Evolutionary conservation across 1,140 invertebrate genomes (phyloP).

Genomic region (Andricus grossulariae): DNA sequence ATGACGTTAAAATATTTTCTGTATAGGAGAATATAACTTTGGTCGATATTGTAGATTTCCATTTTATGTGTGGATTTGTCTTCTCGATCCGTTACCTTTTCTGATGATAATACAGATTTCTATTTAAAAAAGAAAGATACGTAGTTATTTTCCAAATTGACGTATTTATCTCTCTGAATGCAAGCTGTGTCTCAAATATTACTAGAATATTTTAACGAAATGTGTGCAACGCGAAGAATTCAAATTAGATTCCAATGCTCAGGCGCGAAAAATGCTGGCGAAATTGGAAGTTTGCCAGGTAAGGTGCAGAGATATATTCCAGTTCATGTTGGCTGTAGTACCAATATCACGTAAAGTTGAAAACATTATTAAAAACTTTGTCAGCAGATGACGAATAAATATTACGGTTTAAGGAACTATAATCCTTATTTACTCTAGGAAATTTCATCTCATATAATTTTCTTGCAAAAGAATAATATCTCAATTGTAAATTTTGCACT

Average conservation of each 20-base stretch:
- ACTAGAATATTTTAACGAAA: constrained; percentile 22
- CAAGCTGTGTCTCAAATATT: constrained; percentile 11
- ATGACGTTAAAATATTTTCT: too few species aligned
- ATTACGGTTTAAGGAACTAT: not conserved
- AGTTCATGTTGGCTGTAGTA: constrained; percentile 18
- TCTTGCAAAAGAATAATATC: too few species aligned
- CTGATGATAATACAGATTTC: too few species aligned
- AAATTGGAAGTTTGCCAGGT: constrained; percentile 39
- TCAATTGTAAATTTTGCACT: too few species aligned
- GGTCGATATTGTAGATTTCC: too few species aligned
- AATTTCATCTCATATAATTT: not conserved
- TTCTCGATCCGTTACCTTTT: too few species aligned
- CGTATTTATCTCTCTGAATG: not conserved
- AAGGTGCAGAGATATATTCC: constrained; percentile 19
- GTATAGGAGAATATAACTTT: too few species aligned
- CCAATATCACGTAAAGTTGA: constrained; percentile 26
- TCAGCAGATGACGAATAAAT: constrained; percentile 16
- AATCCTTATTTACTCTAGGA: constrained; percentile 12
- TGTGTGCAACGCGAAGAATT: constrained; percentile 32
- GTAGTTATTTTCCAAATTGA: not conserved
- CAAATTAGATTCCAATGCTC: constrained; percentile 36
- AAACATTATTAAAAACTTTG: constrained; percentile 29
- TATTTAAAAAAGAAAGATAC: too few species aligned
- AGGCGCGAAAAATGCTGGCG: constrained; percentile 32
- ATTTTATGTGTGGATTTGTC: too few species aligned